Percentiles rank a stretch among this genome's conserved stretches.
Evolutionary conservation across 2,888 invertebrate species (phyloP).

Genomic region (Ectropis crepuscularia): DNA sequence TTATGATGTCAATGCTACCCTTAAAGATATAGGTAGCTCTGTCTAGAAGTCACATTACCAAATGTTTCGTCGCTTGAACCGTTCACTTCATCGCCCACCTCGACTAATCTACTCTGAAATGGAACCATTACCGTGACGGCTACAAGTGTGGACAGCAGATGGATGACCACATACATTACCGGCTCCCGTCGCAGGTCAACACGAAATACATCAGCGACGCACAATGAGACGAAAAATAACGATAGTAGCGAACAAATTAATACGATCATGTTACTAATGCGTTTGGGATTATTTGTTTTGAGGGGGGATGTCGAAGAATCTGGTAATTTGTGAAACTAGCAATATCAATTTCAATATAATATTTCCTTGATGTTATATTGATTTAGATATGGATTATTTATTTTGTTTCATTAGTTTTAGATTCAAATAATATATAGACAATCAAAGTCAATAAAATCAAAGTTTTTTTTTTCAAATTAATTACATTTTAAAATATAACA

Average conservation of each 20-base stretch:
- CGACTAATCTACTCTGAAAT: constrained; percentile 10
- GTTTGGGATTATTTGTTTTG: constrained; percentile 54
- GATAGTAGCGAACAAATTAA: constrained; percentile 50
- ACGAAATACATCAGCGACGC: constrained; percentile 28
- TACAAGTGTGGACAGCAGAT: constrained; percentile 13
- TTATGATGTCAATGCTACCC: too few species aligned
- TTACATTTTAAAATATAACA: too few species aligned
- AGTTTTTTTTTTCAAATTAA: too few species aligned
- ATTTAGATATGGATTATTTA: too few species aligned
- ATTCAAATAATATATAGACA: too few species aligned
- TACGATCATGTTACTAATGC: constrained; percentile 59
- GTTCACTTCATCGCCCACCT: neutral
- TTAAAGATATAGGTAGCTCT: too few species aligned
- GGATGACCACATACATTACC: constrained; percentile 30
- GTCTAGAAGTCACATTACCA: too few species aligned
- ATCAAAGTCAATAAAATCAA: too few species aligned
- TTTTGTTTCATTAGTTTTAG: too few species aligned
- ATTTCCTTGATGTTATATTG: too few species aligned
- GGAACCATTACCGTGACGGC: constrained; percentile 9
- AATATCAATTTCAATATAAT: too few species aligned
- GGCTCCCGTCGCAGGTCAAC: constrained; percentile 4
- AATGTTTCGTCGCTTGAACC: neutral
- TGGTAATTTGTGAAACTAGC: too few species aligned
- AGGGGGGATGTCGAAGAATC: constrained; percentile 23
- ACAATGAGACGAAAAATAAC: constrained; percentile 39